A percentile compares a stretch with the other conserved stretches of the same genome.
Conservation (phyloP, 2,888 invertebrate genomes). For the Boloria euphrosyne region DNA sequence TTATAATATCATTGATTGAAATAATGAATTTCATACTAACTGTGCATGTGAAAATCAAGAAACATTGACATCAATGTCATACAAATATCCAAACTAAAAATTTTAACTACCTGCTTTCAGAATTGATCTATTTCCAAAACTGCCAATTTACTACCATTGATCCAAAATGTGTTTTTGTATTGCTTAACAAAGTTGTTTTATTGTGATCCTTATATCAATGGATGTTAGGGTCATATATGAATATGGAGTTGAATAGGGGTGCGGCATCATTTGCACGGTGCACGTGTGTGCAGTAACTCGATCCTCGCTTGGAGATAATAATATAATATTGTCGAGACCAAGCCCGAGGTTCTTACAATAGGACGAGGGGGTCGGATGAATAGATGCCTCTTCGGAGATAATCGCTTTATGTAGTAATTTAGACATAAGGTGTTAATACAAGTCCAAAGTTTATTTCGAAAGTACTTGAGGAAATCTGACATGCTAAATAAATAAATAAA, state of each 20-base stretch:
- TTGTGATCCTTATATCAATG: not conserved
- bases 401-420: conserved; percentile 36
- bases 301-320: conserved; percentile 58
- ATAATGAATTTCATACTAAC: too few relatives aligned
- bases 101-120: too few relatives aligned
- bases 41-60: too few relatives aligned
- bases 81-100: too few relatives aligned
- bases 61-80: too few relatives aligned
- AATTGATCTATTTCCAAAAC: too few relatives aligned
- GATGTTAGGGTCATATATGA: not conserved
- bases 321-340: conserved; percentile 57
- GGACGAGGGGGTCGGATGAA: conserved; percentile 47
- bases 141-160: not conserved
- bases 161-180: not conserved
- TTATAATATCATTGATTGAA: too few relatives aligned
- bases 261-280: conserved; percentile 45
- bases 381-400: conserved; percentile 42
- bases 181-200: not conserved
- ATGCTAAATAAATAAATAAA: too few relatives aligned
- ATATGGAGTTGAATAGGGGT: conserved; percentile 32
- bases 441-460: conserved; percentile 15
- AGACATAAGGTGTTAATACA: conserved; percentile 38
- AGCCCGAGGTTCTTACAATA: conserved; percentile 41
- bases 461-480: not conserved
- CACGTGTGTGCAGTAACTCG: conserved; percentile 65